A percentile compares a stretch with the other conserved stretches of the same genome.
These are phyloP conservation scores for Cyanocitta stelleri DNA, from an alignment of 2,113 vertebrate genomes.

Conservation along the genomic window DNA sequence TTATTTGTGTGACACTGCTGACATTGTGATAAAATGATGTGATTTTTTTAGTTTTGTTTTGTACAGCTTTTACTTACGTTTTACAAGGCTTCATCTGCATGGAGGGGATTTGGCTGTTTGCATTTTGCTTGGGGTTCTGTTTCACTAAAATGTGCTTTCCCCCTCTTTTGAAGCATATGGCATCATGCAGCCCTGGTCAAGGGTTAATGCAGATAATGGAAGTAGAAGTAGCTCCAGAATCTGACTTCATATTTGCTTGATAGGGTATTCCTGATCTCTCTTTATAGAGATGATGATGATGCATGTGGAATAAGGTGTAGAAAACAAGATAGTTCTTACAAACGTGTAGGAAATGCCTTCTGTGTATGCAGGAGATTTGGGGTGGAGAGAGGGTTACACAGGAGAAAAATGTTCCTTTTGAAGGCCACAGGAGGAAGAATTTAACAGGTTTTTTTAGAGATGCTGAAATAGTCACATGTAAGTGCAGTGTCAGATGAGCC, in stretches of 20 bases:
- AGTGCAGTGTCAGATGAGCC: background rate
- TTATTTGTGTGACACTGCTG: background rate
- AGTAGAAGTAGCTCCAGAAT: background rate
- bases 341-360: background rate
- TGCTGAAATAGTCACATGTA: background rate
- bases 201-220: background rate
- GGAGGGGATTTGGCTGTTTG: background rate
- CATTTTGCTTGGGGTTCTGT: background rate
- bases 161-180: background rate
- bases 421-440: background rate
- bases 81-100: background rate
- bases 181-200: background rate
- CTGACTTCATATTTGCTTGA: background rate
- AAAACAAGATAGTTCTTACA: background rate
- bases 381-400: background rate
- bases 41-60: background rate
- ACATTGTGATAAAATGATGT: background rate
- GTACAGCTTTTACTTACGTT: background rate
- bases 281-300: background rate
- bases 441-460: background rate
- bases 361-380: background rate
- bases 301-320: background rate
- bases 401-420: background rate
- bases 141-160: background rate
- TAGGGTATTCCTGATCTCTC: background rate